phyloP scores from a whole-genome alignment of 64 coral and sea anemone genomes.

The Pocillopora verrucosa region DNA sequence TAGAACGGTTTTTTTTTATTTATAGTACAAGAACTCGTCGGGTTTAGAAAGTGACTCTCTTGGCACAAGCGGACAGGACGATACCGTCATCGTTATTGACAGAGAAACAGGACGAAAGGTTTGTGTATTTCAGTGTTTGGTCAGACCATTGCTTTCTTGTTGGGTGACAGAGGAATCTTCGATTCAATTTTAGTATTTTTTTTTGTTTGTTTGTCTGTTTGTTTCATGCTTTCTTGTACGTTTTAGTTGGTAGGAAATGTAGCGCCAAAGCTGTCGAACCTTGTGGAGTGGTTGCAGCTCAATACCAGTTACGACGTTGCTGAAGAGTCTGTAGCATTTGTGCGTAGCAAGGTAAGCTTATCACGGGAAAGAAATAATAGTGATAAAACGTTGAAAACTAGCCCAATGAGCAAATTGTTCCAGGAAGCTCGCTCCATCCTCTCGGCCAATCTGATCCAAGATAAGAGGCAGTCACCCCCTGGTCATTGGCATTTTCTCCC shows the following conservation, averaged over 20 bases:
- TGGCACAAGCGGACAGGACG: not conserved
- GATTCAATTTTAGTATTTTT: not conserved
- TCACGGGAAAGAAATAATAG: not conserved
- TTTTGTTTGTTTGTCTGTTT: not conserved
- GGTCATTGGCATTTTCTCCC: too few species aligned
- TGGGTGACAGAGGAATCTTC: too few species aligned
- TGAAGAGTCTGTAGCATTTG: conserved; percentile 70
- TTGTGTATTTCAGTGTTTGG: not conserved
- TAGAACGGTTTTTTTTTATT: not conserved
- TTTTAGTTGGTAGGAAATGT: conserved; percentile 59
- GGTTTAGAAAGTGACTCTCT: conserved; percentile 9
- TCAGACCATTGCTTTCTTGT: too few species aligned
- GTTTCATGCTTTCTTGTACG: not conserved
- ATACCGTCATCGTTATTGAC: conserved; percentile 62
- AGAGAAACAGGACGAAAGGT: conserved; percentile 66
- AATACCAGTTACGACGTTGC: conserved; percentile 62
- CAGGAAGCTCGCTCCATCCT: too few species aligned
- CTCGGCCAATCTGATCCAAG: too few species aligned
- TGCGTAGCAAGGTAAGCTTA: conserved; percentile 54
- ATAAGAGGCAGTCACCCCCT: too few species aligned
- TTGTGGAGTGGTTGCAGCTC: conserved; percentile 65
- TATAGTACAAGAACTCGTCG: conserved; percentile 19
- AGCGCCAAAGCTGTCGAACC: conserved; percentile 59
- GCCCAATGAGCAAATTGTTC: too few species aligned
- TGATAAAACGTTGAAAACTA: not conserved